phyloP scores from a whole-genome alignment of 1,140 invertebrate species.

The Whitmania pigra region DNA sequence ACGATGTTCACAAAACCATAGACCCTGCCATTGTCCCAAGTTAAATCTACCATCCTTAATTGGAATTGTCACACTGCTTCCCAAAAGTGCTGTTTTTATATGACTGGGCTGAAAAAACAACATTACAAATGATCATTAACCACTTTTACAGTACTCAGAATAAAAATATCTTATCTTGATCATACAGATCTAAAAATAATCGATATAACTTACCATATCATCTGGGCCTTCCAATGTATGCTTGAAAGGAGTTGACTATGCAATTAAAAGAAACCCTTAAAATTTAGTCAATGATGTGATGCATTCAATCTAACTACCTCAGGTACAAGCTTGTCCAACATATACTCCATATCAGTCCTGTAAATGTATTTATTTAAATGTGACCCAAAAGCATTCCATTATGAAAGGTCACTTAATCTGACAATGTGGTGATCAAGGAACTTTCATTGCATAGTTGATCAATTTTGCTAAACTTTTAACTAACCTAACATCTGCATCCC shows the following conservation, averaged over 20 bases:
- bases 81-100: conserved; percentile 88
- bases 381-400: too few relatives aligned
- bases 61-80: conserved; percentile 83
- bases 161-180: not conserved
- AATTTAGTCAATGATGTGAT: conserved; percentile 15
- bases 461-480: not conserved
- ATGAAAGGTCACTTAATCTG: too few relatives aligned
- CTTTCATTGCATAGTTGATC: not conserved
- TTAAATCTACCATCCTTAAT: conserved; percentile 88
- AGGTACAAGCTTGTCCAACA: conserved; percentile 94
- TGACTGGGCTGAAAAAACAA: conserved; percentile 79
- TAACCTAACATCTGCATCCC: conserved; percentile 79
- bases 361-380: too few relatives aligned
- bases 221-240: conserved; percentile 94
- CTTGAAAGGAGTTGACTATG: conserved; percentile 56
- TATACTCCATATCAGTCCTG: conserved; percentile 81
- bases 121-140: not conserved
- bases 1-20: conserved; percentile 93
- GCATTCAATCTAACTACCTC: conserved; percentile 49
- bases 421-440: too few relatives aligned
- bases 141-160: too few relatives aligned
- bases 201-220: conserved; percentile 65
- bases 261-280: not conserved
- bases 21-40: conserved; percentile 88
- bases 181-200: too few relatives aligned